Percentiles rank a stretch among this genome's conserved stretches.
These are phyloP conservation scores for Pterophyllum scalare DNA, from an alignment of 2,113 vertebrate species.

Conservation along the genomic window DNA sequence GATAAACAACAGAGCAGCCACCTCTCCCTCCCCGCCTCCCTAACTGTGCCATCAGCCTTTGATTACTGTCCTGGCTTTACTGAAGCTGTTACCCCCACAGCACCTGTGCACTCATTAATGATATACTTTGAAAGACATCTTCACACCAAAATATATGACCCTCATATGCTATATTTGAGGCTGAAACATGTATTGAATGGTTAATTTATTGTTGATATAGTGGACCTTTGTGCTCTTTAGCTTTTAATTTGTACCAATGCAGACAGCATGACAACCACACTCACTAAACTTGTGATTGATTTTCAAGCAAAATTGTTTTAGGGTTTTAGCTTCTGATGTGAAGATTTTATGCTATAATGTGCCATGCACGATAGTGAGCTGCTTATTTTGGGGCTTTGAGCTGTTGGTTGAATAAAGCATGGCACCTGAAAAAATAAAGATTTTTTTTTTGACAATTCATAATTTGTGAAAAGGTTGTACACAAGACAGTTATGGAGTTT, in stretches of 20 bases:
- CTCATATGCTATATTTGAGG: not conserved
- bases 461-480: not conserved
- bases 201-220: not conserved
- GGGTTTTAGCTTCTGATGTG: not conserved
- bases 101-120: constrained; percentile 52
- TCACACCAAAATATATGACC: constrained; percentile 26
- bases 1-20: constrained; percentile 50
- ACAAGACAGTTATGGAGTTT: not conserved
- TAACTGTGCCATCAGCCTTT: constrained; percentile 30
- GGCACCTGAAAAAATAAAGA: too few species aligned
- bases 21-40: constrained; percentile 7
- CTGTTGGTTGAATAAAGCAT: not conserved
- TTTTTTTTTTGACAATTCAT: not conserved
- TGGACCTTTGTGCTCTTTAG: not conserved
- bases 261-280: not conserved
- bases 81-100: not conserved
- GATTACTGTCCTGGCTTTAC: constrained; percentile 10
- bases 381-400: not conserved
- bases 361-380: not conserved
- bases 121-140: constrained; percentile 33
- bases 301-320: not conserved
- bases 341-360: not conserved
- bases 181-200: not conserved
- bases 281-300: not conserved
- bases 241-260: not conserved